Base-by-base conservation (phyloP, 2,113 vertebrate genomes). In the Leucopsar rothschildi region DNA sequence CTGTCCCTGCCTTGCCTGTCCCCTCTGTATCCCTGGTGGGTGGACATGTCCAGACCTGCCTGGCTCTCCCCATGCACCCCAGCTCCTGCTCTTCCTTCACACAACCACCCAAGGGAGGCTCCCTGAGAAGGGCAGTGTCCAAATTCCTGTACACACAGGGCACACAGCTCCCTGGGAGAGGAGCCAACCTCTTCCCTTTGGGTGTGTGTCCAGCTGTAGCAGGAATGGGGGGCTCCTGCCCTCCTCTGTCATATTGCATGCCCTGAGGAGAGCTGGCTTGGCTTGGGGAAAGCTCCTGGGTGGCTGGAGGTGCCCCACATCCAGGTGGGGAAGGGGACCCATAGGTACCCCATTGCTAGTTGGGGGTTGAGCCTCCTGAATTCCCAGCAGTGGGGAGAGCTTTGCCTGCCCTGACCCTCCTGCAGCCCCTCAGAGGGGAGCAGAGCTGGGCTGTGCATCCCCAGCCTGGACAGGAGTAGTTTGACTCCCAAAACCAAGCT, bases 151-250 rank as follows among this genome's bases (percentile, higher is more conserved):
- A 0, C 28, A 31, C 44, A 57, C 37, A 23, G n/a, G 25, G 49
- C 63, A 49, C 40, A 9, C 4, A 3, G 4, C 40, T 68, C 22
- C 23, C 24, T 0, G 7, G 73, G 81, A 73, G 10, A 45, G 56
- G 24, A 86, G 81, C 69, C 45, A 50, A 0, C 49, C 49, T 65
- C 69, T 80, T 72, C 61, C 68, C 44, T 57, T 47, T 0, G 5
- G 18, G 28, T 49, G 60, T 13, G 4, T 53, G 64, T 52, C 83
- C 35, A 13, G 59, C 50, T 65, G 28, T 5, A 49, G 44, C 55
- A n/a, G 55, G 24, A 50, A 4, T 0, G 0, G 8, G 33, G 24
- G 1, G 3, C 23, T 50, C 35, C 57, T 71, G 40, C 10, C 28
- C 31, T 28, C 1, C 9, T 37, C 25, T 75, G 21, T 40, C 35